Conservation (phyloP, 2,888 invertebrate species). For the Pollenia amentaria region DNA sequence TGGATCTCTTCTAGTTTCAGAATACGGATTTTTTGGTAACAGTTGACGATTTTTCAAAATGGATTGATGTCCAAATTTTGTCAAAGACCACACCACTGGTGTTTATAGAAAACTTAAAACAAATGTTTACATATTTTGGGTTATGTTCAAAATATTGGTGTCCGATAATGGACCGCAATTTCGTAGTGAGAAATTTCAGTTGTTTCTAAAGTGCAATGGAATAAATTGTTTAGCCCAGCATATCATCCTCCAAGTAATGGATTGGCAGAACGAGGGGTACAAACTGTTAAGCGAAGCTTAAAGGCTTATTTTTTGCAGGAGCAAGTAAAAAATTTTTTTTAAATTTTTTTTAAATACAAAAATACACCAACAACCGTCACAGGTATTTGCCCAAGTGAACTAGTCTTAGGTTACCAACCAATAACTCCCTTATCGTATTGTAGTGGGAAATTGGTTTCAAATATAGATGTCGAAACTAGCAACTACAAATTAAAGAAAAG, state of each 20-base stretch:
- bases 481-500: no score
- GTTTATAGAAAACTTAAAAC: constrained; percentile 26
- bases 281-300: constrained; percentile 27
- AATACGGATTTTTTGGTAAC: constrained; percentile 17
- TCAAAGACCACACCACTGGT: background rate
- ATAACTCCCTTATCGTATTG: no score
- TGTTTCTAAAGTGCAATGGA: constrained; percentile 19
- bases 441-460: no score
- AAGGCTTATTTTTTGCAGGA: constrained; percentile 4
- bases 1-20: constrained; percentile 16
- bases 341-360: constrained; percentile 18
- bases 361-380: constrained; percentile 32
- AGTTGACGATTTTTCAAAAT: constrained; percentile 41
- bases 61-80: constrained; percentile 56
- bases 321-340: background rate
- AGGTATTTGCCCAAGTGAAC: constrained; percentile 23
- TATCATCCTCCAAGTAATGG: constrained; percentile 56
- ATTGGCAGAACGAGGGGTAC: constrained; percentile 47
- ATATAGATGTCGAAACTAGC: no score
- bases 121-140: background rate
- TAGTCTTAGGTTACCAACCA: background rate
- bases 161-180: background rate
- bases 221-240: constrained; percentile 32
- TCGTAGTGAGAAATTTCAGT: constrained; percentile 1
- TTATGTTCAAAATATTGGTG: constrained; percentile 8